phyloP scores from a whole-genome alignment of 2,888 invertebrate genomes.

The Itoplectis maculator region DNA sequence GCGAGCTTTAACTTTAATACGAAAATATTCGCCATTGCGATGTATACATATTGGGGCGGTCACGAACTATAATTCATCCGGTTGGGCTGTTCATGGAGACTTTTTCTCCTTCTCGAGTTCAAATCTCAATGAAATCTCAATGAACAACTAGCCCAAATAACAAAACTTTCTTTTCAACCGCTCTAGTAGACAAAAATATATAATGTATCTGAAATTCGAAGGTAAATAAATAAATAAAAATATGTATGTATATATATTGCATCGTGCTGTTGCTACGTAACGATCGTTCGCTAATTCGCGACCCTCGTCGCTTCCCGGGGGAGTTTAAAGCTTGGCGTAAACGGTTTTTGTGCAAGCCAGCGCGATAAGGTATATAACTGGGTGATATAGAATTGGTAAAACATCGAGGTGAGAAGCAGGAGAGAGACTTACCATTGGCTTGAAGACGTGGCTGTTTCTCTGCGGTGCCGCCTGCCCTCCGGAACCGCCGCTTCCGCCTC shows the following conservation, averaged over 20 bases:
- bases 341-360: constrained; percentile 32
- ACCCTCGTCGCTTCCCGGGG: constrained; percentile 50
- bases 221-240: constrained; percentile 33
- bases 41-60: background rate
- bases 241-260: constrained; percentile 49
- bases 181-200: background rate
- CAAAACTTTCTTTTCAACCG: too few species aligned
- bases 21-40: constrained; percentile 39
- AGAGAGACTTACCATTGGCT: constrained; percentile 90
- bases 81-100: too few species aligned
- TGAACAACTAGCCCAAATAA: too few species aligned
- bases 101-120: too few species aligned
- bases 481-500: constrained; percentile 79
- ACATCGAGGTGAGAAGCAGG: constrained; percentile 39
- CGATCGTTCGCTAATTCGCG: constrained; percentile 44
- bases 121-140: too few species aligned
- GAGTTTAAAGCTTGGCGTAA: constrained; percentile 43
- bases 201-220: constrained; percentile 23
- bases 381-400: constrained; percentile 30
- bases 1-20: constrained; percentile 31
- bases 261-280: constrained; percentile 65
- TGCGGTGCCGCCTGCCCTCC: constrained; percentile 88
- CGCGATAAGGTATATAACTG: constrained; percentile 23
- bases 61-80: too few species aligned
- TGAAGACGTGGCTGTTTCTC: constrained; percentile 94